Percentiles rank a stretch among this genome's conserved stretches.
These are phyloP conservation scores for Synaphobranchus kaupii DNA, from an alignment of 2,797 vertebrate genomes.

Conservation along the genomic window DNA sequence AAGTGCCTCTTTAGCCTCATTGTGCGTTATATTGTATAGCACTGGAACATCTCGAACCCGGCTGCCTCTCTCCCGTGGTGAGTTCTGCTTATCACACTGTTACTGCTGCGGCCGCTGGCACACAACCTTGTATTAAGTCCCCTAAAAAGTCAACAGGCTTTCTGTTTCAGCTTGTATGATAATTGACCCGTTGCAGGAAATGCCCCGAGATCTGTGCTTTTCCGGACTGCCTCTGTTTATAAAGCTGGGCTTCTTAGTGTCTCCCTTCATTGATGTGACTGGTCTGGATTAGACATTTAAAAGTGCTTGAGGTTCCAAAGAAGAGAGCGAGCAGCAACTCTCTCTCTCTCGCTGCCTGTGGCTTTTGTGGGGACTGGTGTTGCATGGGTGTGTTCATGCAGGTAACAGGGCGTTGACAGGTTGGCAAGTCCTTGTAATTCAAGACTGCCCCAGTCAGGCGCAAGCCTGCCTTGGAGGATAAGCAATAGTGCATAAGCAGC, in stretches of 20 bases:
- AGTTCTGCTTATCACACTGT: neutral
- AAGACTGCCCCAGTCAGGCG: conserved; percentile 23
- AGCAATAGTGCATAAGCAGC: conserved; percentile 45
- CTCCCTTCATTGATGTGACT: neutral
- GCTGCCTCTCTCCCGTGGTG: neutral
- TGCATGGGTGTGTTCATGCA: conserved; percentile 14
- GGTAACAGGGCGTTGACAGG: conserved; percentile 29
- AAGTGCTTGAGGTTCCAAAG: neutral
- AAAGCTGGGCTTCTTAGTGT: conserved; percentile 3
- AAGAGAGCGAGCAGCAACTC: neutral
- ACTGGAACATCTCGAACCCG: neutral
- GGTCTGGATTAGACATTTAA: neutral
- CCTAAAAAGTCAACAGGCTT: neutral
- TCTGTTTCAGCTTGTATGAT: conserved; percentile 6
- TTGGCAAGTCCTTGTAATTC: conserved; percentile 40
- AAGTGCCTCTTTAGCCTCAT: neutral
- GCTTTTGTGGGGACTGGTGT: neutral
- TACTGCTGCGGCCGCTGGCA: neutral
- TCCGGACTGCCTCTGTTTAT: neutral
- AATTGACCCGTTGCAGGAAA: conserved; percentile 17
- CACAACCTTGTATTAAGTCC: neutral
- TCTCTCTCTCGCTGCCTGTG: neutral
- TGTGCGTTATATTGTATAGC: neutral
- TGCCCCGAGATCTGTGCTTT: neutral
- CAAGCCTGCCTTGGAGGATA: conserved; percentile 12